Percentiles rank a stretch among this genome's conserved stretches.
phyloP scores from a whole-genome alignment of 2,888 invertebrate genomes.

The Enchytraeus crypticus region DNA sequence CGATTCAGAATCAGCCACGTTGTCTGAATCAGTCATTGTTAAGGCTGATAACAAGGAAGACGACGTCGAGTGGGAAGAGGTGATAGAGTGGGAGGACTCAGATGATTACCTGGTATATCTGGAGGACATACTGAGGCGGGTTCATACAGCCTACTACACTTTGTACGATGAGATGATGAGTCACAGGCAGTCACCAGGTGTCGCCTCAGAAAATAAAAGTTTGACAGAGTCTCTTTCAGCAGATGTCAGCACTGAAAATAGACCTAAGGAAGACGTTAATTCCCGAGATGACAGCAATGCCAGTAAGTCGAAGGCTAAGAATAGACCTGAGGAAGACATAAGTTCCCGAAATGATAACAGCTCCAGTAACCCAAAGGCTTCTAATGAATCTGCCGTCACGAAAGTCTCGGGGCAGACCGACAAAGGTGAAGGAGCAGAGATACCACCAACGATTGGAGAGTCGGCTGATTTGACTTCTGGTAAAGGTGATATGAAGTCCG shows the following conservation, averaged over 20 bases:
- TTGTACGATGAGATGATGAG: constrained; percentile 56
- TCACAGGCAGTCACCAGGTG: constrained; percentile 41
- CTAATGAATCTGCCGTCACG: constrained; percentile 68
- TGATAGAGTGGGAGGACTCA: constrained; percentile 59
- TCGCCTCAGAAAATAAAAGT: constrained; percentile 10
- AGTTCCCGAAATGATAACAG: constrained; percentile 67
- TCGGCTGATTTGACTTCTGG: constrained; percentile 21
- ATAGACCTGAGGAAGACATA: constrained; percentile 39
- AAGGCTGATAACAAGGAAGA: neutral
- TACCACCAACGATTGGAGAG: neutral
- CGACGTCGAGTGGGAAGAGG: constrained; percentile 24
- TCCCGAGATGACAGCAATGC: too few species aligned
- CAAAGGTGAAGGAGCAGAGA: neutral
- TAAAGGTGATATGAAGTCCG: neutral
- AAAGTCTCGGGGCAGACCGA: constrained; percentile 23
- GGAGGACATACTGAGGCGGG: constrained; percentile 76
- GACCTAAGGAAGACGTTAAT: too few species aligned
- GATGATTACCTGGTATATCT: constrained; percentile 73
- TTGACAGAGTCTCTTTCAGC: constrained; percentile 41
- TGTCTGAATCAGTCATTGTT: neutral
- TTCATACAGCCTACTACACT: constrained; percentile 74
- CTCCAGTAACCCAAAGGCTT: constrained; percentile 70
- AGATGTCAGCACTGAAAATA: neutral
- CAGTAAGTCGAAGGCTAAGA: constrained; percentile 37
- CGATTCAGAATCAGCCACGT: neutral